These are phyloP conservation scores for Ispidina picta DNA, from an alignment of 2,797 vertebrate species.

Conservation along the genomic window DNA sequence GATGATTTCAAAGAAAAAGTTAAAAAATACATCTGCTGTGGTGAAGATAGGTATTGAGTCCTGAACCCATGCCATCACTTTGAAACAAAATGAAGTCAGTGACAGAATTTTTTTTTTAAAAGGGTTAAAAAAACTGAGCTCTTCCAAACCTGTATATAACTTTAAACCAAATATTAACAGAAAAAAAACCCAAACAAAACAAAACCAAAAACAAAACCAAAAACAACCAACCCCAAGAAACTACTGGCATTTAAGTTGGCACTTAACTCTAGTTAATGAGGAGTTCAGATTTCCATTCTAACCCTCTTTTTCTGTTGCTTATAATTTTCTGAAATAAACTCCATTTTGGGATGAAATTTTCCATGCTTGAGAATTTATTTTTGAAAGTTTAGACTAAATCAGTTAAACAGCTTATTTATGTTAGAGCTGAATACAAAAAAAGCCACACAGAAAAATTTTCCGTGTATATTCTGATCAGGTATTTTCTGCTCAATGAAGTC, in stretches of 20 bases:
- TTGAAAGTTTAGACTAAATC: slow-evolving; percentile 60
- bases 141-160: slow-evolving; percentile 77
- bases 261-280: slow-evolving; percentile 53
- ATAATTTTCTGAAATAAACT: slow-evolving; percentile 72
- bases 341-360: slow-evolving; percentile 64
- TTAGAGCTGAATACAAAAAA: slow-evolving; percentile 61
- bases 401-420: slow-evolving; percentile 62
- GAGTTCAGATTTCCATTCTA: slow-evolving; percentile 69
- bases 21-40: neutral
- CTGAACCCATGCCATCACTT: slow-evolving; percentile 49
- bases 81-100: slow-evolving; percentile 64
- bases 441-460: slow-evolving; percentile 31
- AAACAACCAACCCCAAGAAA: no score
- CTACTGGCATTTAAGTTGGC: slow-evolving; percentile 68
- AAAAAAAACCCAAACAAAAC: slow-evolving; percentile 40
- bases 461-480: slow-evolving; percentile 18
- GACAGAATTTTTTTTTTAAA: slow-evolving; percentile 25
- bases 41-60: slow-evolving; percentile 15
- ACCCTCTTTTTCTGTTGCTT: slow-evolving; percentile 66
- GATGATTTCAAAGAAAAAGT: neutral
- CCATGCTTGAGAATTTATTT: slow-evolving; percentile 59
- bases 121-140: slow-evolving; percentile 50
- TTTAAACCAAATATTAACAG: slow-evolving; percentile 77
- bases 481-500: slow-evolving; percentile 57
- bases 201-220: no score